Conservation (phyloP, 2,113 vertebrate genomes). For the Peromyscus polionotus region DNA sequence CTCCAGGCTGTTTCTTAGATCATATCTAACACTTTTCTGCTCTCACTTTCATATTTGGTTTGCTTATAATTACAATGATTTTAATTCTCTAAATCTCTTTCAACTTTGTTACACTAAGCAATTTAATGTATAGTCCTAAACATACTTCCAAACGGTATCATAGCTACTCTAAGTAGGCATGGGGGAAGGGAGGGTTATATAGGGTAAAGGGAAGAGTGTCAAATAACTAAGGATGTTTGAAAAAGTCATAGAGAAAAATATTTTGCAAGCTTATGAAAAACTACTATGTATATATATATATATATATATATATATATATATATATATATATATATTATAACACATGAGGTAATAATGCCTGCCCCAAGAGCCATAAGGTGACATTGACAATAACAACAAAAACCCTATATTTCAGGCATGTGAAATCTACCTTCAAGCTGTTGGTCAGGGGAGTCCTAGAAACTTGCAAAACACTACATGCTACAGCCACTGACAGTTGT, state of each 20-base stretch:
- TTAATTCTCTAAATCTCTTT: neutral
- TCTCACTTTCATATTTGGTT: fast-evolving
- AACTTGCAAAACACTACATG: no score
- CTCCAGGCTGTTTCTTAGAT: fast-evolving
- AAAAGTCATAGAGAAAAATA: neutral
- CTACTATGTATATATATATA: no score
- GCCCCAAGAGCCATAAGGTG: no score
- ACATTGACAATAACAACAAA: no score
- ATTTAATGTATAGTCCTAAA: neutral
- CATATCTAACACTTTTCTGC: neutral
- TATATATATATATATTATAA: no score
- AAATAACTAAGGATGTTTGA: neutral
- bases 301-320: no score
- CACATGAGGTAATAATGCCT: no score
- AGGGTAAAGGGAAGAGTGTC: fast-evolving
- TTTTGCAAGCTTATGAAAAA: no score
- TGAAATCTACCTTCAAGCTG: no score
- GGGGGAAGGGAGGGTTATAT: neutral
- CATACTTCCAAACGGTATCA: neutral
- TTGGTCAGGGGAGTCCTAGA: no score
- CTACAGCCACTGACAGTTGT: neutral
- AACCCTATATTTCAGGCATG: no score
- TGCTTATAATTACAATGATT: neutral
- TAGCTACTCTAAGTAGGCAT: neutral
- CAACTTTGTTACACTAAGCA: neutral